A percentile compares a stretch with the other conserved stretches of the same genome.
Evolutionary conservation across 2,797 vertebrate genomes (phyloP).

Genomic region (Oceanodroma leucorhoa): DNA sequence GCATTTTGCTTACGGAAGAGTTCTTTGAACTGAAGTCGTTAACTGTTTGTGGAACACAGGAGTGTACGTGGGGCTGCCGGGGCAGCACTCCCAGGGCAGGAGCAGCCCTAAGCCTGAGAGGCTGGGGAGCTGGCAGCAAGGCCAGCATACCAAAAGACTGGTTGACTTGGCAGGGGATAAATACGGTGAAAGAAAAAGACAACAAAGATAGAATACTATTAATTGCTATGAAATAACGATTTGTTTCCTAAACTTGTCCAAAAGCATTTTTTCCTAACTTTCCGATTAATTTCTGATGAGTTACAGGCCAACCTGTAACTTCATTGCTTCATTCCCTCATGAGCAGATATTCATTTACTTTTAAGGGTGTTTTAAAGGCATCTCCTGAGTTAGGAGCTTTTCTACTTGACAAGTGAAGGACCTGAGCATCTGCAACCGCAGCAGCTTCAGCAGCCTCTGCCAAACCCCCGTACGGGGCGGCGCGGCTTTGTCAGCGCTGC

Average conservation of each 20-base stretch:
- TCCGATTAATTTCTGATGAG: neutral
- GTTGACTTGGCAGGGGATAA: neutral
- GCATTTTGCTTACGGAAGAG: neutral
- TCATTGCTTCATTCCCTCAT: neutral
- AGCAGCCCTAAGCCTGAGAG: neutral
- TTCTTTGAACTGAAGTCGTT: neutral
- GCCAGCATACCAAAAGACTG: too few species aligned
- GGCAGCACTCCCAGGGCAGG: neutral
- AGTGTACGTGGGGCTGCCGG: accelerated
- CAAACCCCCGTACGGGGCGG: neutral
- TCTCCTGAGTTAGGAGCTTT: neutral
- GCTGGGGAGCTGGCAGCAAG: neutral
- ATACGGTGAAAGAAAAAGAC: neutral
- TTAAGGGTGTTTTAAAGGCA: neutral
- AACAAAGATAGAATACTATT: neutral
- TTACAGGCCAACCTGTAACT: neutral
- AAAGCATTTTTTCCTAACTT: neutral
- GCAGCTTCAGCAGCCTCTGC: neutral
- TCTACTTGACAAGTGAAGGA: neutral
- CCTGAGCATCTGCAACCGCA: accelerated
- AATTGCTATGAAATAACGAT: neutral
- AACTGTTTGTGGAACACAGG: neutral
- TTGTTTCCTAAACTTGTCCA: neutral
- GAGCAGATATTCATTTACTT: neutral
- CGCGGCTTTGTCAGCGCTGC: accelerated